A percentile compares a stretch with the other conserved stretches of the same genome.
These are phyloP conservation scores for Cataglyphis albicans DNA, from an alignment of 2,888 invertebrate species.

Conservation along the genomic window DNA sequence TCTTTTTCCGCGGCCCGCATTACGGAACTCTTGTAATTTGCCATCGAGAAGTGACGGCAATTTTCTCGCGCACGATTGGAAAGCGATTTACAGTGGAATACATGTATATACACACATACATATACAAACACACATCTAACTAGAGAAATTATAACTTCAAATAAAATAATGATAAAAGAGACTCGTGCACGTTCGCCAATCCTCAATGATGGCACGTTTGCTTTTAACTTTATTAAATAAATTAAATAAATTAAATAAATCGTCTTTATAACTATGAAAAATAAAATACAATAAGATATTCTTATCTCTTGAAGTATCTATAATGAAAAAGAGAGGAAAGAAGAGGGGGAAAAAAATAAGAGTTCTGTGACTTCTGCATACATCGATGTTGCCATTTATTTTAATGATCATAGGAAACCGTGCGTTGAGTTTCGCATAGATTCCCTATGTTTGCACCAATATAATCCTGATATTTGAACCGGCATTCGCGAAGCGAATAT, in stretches of 20 bases:
- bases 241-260: slow-evolving; percentile 1
- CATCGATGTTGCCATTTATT: not conserved
- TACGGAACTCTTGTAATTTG: slow-evolving; percentile 64
- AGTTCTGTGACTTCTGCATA: not conserved
- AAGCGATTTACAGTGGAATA: slow-evolving; percentile 56
- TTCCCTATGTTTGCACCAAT: slow-evolving; percentile 7
- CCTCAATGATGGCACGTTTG: slow-evolving; percentile 5
- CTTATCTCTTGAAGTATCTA: not conserved
- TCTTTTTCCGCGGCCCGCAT: slow-evolving; percentile 59
- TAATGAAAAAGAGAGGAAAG: not conserved
- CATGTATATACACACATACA: not conserved
- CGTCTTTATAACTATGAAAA: not conserved
- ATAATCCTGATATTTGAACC: slow-evolving; percentile 34
- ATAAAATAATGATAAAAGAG: slow-evolving; percentile 31
- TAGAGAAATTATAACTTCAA: slow-evolving; percentile 25
- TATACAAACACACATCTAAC: not conserved
- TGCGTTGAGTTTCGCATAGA: not conserved
- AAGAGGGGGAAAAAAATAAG: not conserved
- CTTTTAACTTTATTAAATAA: not conserved
- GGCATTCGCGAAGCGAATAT: slow-evolving; percentile 71
- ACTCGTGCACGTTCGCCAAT: not conserved
- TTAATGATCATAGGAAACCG: slow-evolving; percentile 2
- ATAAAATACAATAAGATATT: not conserved
- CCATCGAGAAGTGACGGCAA: slow-evolving; percentile 59
- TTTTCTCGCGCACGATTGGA: slow-evolving; percentile 64